Conservation (phyloP, 2,797 vertebrate species). For the Alauda arvensis region DNA sequence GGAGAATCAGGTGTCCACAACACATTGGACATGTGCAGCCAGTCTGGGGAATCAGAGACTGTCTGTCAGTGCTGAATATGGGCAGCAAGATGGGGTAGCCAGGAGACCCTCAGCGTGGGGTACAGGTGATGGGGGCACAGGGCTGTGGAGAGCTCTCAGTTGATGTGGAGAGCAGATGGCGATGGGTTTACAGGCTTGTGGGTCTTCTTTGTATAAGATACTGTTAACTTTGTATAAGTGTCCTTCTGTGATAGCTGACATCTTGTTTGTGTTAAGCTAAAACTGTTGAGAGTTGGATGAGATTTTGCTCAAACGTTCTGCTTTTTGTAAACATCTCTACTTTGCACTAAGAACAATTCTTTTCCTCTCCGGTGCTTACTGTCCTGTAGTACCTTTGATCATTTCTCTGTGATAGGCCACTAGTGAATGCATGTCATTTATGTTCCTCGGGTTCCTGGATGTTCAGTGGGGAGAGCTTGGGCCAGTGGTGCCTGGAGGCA, state of each 20-base stretch:
- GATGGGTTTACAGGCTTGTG: background rate
- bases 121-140: fast-evolving
- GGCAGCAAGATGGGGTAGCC: fast-evolving
- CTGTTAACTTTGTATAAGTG: background rate
- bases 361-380: fast-evolving
- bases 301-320: background rate
- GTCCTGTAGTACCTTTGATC: background rate
- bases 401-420: background rate
- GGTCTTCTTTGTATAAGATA: background rate
- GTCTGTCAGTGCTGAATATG: background rate
- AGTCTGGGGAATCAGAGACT: background rate
- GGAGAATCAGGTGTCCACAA: background rate
- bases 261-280: background rate
- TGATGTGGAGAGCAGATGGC: background rate
- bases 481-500: background rate
- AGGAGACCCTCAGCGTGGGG: background rate
- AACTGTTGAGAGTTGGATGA: background rate
- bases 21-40: fast-evolving
- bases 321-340: background rate
- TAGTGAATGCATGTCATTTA: background rate
- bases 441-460: background rate
- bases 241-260: background rate
- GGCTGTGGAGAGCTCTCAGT: background rate
- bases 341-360: background rate
- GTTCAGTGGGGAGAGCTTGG: background rate